Base-by-base conservation (phyloP, 2,888 invertebrate genomes). In the Pegoplata infirma region DNA sequence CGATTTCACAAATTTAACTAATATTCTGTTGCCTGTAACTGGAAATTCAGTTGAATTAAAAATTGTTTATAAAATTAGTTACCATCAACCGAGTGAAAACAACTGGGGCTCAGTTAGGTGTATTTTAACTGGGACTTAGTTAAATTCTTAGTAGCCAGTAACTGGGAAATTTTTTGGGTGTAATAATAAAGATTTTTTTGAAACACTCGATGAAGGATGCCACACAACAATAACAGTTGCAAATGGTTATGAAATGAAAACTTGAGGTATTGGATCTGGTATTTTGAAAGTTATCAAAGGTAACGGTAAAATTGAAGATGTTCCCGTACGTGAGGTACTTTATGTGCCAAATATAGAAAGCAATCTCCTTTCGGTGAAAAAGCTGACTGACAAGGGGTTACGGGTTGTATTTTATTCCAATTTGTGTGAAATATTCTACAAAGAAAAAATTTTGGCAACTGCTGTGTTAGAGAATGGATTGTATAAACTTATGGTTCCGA, bases 181-280 rank as follows among this genome's bases (percentile, higher is more conserved):
- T 46, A 59, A 59, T 21, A 17, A 46, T 23, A 47, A 12, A 10
- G 10, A 23, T 47, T 25, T 49, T 16, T 59, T 46, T 21, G 0
- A 23, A 44, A 40, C 46, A 25, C 25, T 5, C 3, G 25, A 25
- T 25, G 6, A 25, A 25, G n/a, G n/a, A n/a, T n/a, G n/a, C n/a
- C n/a, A n/a, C n/a, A n/a, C n/a, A n/a, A n/a, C n/a, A n/a, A n/a
- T 58, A 5, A 58, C 58, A 10, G 36, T 58, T 3, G 58, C 36
- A 10, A 58, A 58, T 58, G 58, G 58, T 5, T 58, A 40, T 58
- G 58, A 58, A 17, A 36, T 58, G 36, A 58, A 17, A 36, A 36
- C 36, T n/a, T n/a, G n/a, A n/a, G n/a, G n/a, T n/a, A n/a, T n/a
- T n/a, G n/a, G n/a, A n/a, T n/a, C n/a, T n/a, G n/a, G n/a, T n/a